phyloP scores from a whole-genome alignment of 2,888 invertebrate genomes.

The Linhomoeus sp. region DNA sequence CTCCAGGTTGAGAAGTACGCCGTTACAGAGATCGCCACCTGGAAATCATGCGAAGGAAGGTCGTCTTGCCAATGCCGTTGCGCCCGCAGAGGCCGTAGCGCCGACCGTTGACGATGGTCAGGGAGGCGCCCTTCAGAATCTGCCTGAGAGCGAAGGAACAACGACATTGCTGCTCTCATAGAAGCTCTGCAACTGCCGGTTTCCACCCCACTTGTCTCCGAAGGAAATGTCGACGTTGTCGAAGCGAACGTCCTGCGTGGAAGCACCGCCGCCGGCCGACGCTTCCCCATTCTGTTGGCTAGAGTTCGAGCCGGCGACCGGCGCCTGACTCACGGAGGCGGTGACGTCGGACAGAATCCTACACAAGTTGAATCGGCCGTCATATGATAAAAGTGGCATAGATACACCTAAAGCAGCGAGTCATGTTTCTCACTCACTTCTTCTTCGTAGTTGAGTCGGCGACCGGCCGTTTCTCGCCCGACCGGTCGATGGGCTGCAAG shows the following conservation, averaged over 20 bases:
- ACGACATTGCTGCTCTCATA: too few relatives aligned
- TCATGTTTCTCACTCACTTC: constrained; percentile 48
- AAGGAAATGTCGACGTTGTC: constrained; percentile 96
- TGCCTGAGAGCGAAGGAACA: too few relatives aligned
- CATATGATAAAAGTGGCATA: too few relatives aligned
- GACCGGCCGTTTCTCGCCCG: constrained; percentile 63
- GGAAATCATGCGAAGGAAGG: constrained; percentile 77
- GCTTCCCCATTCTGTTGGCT: constrained; percentile 33
- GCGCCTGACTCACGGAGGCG: not conserved
- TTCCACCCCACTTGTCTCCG: constrained; percentile 83
- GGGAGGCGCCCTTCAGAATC: constrained; percentile 66
- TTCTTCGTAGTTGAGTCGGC: too few relatives aligned
- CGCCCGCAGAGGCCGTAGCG: constrained; percentile 91
- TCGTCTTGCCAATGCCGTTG: constrained; percentile 94
- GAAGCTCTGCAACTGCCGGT: too few relatives aligned
- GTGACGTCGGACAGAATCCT: not conserved
- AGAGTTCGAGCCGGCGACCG: too few relatives aligned
- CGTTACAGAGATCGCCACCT: constrained; percentile 34
- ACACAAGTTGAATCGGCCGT: too few relatives aligned
- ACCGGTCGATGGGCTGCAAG: not conserved
- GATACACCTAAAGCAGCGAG: too few relatives aligned
- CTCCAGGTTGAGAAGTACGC: too few relatives aligned
- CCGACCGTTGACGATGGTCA: constrained; percentile 66
- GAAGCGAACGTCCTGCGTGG: constrained; percentile 82
- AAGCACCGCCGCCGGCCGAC: constrained; percentile 71